Conservation (phyloP, 2,113 vertebrate species). For the Blennius ocellaris region DNA sequence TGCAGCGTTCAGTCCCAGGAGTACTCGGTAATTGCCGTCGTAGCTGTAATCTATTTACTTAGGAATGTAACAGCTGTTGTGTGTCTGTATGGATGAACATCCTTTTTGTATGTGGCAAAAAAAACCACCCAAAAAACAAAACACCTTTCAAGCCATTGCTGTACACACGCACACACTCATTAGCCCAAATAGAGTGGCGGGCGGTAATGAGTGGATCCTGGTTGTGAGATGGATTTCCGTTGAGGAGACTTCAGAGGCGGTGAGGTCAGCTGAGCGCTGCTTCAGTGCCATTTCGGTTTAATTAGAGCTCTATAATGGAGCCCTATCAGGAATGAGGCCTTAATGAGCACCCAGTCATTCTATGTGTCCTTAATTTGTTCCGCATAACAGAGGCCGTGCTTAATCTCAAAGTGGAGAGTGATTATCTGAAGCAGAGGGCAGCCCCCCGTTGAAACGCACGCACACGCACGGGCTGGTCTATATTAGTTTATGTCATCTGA, state of each 20-base stretch:
- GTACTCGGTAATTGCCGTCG: too few species aligned
- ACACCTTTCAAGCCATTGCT: too few species aligned
- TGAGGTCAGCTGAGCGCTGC: constrained; percentile 57
- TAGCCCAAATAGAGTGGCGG: constrained; percentile 35
- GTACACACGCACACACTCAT: constrained; percentile 25
- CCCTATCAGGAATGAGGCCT: constrained; percentile 42
- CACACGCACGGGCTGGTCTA: too few species aligned
- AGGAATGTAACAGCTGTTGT: too few species aligned
- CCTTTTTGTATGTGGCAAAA: too few species aligned
- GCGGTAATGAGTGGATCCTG: constrained; percentile 54
- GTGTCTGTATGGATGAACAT: too few species aligned
- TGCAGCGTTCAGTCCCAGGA: too few species aligned
- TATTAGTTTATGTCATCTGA: too few species aligned
- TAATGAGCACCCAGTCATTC: constrained; percentile 64
- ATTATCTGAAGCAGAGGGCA: constrained; percentile 26
- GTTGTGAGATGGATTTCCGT: constrained; percentile 41
- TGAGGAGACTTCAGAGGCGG: constrained; percentile 47
- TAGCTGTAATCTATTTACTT: too few species aligned
- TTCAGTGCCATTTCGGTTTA: constrained; percentile 53
- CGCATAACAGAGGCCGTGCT: constrained; percentile 49
- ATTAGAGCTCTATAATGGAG: constrained; percentile 62
- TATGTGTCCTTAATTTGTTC: constrained; percentile 71
- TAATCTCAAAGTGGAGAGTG: constrained; percentile 53
- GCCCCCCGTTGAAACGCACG: too few species aligned
- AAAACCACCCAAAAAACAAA: too few species aligned